Conservation (phyloP, 2,113 vertebrate species). For the Bubo blakistoni region DNA sequence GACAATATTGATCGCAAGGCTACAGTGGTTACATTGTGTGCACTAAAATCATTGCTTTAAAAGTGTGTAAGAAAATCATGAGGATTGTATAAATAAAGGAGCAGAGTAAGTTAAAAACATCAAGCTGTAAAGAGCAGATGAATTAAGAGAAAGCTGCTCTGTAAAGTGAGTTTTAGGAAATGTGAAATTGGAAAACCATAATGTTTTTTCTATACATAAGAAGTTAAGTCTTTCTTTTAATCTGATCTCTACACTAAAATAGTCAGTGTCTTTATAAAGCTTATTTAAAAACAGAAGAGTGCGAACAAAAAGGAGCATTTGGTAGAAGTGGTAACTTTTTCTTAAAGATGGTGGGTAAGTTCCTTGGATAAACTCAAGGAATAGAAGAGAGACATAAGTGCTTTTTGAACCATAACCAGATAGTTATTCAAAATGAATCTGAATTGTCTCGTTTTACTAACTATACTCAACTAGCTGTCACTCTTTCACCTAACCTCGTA, state of each 20-base stretch:
- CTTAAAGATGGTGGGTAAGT: neutral
- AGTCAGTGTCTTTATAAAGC: neutral
- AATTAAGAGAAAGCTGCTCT: neutral
- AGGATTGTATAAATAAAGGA: neutral
- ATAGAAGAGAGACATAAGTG: rapidly evolving
- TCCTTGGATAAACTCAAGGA: neutral
- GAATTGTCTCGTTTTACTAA: neutral
- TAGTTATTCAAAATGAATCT: rapidly evolving
- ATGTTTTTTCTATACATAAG: neutral
- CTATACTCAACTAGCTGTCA: rapidly evolving
- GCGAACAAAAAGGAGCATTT: neutral
- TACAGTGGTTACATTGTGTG: rapidly evolving
- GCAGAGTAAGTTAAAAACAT: neutral
- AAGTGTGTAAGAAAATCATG: neutral
- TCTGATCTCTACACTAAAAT: neutral
- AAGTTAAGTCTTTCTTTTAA: too few species aligned
- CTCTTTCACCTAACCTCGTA: neutral
- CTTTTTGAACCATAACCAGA: neutral
- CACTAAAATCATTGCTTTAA: neutral
- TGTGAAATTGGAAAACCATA: neutral
- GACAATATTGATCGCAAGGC: neutral
- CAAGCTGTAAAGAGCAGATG: too few species aligned
- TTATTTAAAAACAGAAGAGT: neutral
- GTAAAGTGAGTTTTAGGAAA: neutral
- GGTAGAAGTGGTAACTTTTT: neutral